Conservation (phyloP, 2,113 vertebrate genomes). For the Crotalus viridis region DNA sequence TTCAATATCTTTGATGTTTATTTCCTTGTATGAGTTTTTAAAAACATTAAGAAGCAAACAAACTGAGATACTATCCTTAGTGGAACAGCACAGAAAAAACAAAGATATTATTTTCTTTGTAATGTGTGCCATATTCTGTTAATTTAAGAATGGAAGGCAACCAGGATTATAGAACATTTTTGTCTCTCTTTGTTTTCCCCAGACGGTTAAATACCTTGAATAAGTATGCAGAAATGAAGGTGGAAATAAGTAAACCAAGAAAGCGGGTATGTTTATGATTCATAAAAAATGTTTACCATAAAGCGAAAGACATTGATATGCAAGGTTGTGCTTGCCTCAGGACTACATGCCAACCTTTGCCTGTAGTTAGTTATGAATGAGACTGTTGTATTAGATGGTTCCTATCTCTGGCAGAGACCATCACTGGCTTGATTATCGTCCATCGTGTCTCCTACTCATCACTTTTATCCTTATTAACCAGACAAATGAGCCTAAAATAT, state of each 20-base stretch:
- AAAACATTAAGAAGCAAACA: background rate
- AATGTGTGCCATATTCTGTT: background rate
- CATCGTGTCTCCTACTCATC: background rate
- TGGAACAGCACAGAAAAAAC: background rate
- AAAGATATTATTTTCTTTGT: background rate
- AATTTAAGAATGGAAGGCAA: background rate
- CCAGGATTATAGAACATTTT: conserved; percentile 3
- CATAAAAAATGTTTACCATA: background rate
- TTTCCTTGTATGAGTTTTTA: background rate
- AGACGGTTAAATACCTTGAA: conserved; percentile 85
- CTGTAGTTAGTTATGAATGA: background rate
- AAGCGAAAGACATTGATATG: background rate
- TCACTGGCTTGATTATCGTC: background rate
- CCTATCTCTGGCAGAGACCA: background rate
- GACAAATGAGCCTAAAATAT: background rate
- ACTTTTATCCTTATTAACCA: background rate
- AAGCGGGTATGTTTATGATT: conserved; percentile 69
- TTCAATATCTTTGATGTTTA: background rate
- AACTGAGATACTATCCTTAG: background rate
- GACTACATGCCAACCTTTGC: background rate
- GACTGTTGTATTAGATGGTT: background rate
- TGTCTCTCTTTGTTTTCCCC: conserved; percentile 8
- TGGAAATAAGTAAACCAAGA: conserved; percentile 75
- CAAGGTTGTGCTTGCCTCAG: background rate
- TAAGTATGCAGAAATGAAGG: conserved; percentile 80